Evolutionary conservation across 2,888 invertebrate genomes (phyloP).

Genomic region (Drosophila nr. fundita): DNA sequence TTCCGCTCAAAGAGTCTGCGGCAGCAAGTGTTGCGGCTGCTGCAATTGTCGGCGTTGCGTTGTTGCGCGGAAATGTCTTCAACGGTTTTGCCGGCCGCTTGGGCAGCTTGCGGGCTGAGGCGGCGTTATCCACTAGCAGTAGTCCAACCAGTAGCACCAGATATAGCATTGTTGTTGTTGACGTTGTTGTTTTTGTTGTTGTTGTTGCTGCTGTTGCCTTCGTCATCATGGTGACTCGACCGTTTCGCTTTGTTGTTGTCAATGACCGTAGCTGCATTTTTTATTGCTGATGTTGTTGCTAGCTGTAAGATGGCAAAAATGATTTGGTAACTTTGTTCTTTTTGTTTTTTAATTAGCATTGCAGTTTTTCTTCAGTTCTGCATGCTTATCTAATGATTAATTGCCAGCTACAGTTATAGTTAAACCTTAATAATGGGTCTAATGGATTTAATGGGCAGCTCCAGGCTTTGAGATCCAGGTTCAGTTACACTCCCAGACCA

Average conservation of each 20-base stretch:
- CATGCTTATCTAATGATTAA: slow-evolving; percentile 78
- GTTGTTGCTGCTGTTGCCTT: slow-evolving; percentile 29
- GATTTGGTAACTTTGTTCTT: slow-evolving; percentile 62
- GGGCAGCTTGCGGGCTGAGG: slow-evolving; percentile 81
- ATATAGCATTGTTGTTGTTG: slow-evolving; percentile 44
- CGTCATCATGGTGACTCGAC: slow-evolving; percentile 70
- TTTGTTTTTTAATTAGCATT: slow-evolving; percentile 74
- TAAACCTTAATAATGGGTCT: slow-evolving; percentile 73
- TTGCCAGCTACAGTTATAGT: slow-evolving; percentile 71
- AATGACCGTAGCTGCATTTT: slow-evolving; percentile 71
- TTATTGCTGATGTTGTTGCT: slow-evolving; percentile 30
- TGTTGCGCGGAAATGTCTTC: slow-evolving; percentile 84
- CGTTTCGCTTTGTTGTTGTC: slow-evolving; percentile 59
- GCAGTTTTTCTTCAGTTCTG: slow-evolving; percentile 36
- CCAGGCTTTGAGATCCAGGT: slow-evolving; percentile 2
- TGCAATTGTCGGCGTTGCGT: slow-evolving; percentile 82
- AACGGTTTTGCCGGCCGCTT: slow-evolving; percentile 84
- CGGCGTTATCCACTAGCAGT: slow-evolving; percentile 71
- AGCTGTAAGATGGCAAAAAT: slow-evolving; percentile 49
- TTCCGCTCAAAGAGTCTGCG: slow-evolving; percentile 65
- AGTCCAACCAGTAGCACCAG: slow-evolving; percentile 61
- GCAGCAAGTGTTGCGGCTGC: slow-evolving; percentile 34
- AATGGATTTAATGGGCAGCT: slow-evolving; percentile 43
- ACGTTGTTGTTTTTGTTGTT: slow-evolving; percentile 58
- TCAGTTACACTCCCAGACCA: slow-evolving; percentile 29